Conservation (phyloP, 2,113 vertebrate genomes). For the Rissa tridactyla region DNA sequence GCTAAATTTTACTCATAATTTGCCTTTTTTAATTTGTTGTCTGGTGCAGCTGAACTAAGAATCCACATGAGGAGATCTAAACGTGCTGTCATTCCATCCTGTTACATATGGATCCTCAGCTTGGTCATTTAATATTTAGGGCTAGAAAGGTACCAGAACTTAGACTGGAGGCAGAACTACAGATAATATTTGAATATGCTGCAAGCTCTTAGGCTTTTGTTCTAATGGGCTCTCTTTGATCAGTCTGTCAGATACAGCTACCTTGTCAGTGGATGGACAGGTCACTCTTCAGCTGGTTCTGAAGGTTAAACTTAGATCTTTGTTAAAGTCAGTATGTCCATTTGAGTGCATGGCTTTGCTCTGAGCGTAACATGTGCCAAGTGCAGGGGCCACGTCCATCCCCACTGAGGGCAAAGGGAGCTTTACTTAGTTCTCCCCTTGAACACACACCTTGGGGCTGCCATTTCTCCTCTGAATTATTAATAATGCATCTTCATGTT, state of each 20-base stretch:
- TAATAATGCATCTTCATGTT: background rate
- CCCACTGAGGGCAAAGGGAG: background rate
- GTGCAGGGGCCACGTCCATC: background rate
- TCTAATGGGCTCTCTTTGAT: background rate
- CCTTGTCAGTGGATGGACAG: background rate
- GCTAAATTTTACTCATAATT: slow-evolving; percentile 37
- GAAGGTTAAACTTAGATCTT: background rate
- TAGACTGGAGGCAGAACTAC: background rate
- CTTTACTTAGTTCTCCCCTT: background rate
- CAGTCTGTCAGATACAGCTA: fast-evolving
- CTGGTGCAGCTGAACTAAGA: background rate
- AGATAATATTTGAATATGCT: background rate
- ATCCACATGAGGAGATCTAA: background rate
- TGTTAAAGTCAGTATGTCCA: fast-evolving
- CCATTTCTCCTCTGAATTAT: background rate
- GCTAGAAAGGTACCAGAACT: background rate
- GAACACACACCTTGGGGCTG: background rate
- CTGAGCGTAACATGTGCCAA: background rate
- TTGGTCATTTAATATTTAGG: background rate
- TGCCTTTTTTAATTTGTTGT: background rate
- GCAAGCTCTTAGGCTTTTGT: background rate
- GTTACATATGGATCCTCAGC: background rate
- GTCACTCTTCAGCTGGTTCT: background rate
- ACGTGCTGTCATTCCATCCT: background rate
- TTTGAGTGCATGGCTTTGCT: background rate